Percentiles rank a stretch among this genome's conserved stretches.
Conservation (phyloP, 2,113 vertebrate species). For the Rallus limicola region DNA sequence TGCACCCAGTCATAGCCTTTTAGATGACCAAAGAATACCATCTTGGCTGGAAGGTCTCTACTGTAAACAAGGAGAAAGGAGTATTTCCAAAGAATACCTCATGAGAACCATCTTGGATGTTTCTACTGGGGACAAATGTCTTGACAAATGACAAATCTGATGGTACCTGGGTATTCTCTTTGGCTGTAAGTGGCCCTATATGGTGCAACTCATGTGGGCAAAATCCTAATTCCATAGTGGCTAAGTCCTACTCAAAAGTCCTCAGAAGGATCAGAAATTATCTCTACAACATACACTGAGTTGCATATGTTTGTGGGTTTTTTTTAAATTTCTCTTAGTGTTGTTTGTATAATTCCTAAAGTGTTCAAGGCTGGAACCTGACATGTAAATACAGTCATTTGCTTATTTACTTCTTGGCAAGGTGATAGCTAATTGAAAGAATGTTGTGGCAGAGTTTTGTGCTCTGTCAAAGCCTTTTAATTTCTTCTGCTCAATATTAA, state of each 20-base stretch:
- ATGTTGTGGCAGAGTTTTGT: not conserved
- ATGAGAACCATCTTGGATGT: not conserved
- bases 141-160: too few species aligned
- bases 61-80: not conserved
- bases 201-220: not conserved
- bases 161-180: not conserved
- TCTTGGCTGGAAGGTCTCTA: not conserved
- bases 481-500: not conserved
- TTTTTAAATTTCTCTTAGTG: not conserved
- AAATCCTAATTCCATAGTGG: not conserved
- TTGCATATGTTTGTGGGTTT: not conserved
- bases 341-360: not conserved
- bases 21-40: not conserved
- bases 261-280: not conserved
- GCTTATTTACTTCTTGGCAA: not conserved
- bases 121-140: not conserved
- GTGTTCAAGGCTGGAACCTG: not conserved
- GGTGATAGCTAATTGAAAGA: not conserved
- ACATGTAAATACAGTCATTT: not conserved
- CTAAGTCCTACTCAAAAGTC: not conserved
- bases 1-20: not conserved
- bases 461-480: not conserved
- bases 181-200: not conserved
- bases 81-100: not conserved
- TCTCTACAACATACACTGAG: not conserved